Conservation (phyloP, 2,797 vertebrate species). For the Alca torda region DNA sequence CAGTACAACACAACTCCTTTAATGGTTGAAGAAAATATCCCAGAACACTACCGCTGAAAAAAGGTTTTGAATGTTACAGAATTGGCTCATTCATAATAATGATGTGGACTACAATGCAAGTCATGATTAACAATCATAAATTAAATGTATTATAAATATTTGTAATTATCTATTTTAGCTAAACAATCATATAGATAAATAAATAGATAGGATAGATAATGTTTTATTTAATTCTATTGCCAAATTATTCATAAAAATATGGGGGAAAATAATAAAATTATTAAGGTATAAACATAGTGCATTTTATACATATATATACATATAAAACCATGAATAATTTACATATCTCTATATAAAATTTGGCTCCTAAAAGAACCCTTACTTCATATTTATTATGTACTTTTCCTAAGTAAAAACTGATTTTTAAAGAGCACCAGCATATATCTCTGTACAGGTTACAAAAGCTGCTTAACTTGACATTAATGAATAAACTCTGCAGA, state of each 20-base stretch:
- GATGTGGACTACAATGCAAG: background rate
- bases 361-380: background rate
- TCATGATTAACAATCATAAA: background rate
- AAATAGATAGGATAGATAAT: background rate
- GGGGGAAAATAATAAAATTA: background rate
- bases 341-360: background rate
- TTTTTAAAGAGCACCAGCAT: background rate
- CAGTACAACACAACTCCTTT: background rate
- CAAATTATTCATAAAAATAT: background rate
- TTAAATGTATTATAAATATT: background rate
- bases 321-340: background rate
- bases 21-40: background rate
- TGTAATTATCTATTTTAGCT: background rate
- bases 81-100: background rate
- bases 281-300: background rate
- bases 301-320: background rate
- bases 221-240: background rate
- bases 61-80: background rate
- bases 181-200: background rate
- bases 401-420: background rate
- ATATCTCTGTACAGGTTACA: background rate
- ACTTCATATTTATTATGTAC: background rate
- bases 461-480: background rate
- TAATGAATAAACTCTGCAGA: background rate
- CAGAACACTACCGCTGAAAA: background rate